Percentiles rank a stretch among this genome's conserved stretches.
phyloP scores from a whole-genome alignment of 2,888 invertebrate genomes.

The Morpho deidamia region DNA sequence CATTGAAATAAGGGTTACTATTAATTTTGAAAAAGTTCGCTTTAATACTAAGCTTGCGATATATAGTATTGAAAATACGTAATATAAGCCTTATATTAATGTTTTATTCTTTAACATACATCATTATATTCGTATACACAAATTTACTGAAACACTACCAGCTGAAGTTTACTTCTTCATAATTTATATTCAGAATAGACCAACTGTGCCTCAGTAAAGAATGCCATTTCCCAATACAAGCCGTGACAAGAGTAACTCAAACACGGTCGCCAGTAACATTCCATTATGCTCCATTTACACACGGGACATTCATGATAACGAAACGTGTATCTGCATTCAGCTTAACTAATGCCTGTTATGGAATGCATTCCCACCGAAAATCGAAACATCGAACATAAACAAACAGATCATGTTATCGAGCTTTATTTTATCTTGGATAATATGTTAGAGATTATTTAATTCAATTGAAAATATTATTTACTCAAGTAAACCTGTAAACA shows the following conservation, averaged over 20 bases:
- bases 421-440: neutral
- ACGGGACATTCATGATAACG: conserved; percentile 5
- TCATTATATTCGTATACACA: too few relatives aligned
- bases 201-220: too few relatives aligned
- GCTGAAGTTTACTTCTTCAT: neutral
- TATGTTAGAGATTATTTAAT: too few relatives aligned
- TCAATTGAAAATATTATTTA: too few relatives aligned
- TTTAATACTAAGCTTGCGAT: too few relatives aligned
- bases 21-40: too few relatives aligned
- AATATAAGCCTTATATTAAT: too few relatives aligned
- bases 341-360: conserved; percentile 5
- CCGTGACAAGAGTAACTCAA: conserved; percentile 5
- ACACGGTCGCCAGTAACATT: neutral
- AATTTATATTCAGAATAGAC: neutral
- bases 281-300: conserved; percentile 6
- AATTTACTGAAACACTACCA: too few relatives aligned
- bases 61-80: too few relatives aligned
- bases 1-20: too few relatives aligned
- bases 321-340: conserved; percentile 7
- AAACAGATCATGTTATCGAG: neutral
- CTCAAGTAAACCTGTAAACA: too few relatives aligned
- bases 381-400: neutral
- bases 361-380: neutral
- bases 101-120: too few relatives aligned
- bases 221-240: neutral